Base-by-base conservation (phyloP, 1,140 invertebrate species). In the Ephestia elutella region DNA sequence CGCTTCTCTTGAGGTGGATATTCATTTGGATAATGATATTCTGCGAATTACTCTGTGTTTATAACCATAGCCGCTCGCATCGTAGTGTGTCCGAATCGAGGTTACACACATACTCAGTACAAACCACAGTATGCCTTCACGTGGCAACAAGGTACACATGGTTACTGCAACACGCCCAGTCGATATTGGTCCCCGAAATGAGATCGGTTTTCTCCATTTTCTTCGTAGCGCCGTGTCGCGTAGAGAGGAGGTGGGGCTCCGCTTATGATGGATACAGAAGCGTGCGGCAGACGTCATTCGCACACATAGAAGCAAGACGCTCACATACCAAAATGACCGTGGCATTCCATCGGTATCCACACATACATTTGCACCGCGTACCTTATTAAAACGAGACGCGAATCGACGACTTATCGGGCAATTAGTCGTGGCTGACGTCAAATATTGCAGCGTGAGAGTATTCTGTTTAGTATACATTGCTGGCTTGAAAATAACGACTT, bases 381-480 rank as follows among this genome's bases (percentile, higher is more conserved):
- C 85, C 85, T 86, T 87, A 87, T 87, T 87, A 87, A 87, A 87
- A 85, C 83, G 83, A 86, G 83, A 87, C 78, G 78, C 79, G 83
- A 86, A 87, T 87, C 80, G 85, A 83, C 85, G 80, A 86, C 80
- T 87, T 87, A 87, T 87, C 85, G 82, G 82, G 80, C 85, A 86
- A 87, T 87, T 87, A 86, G 82, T 85, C 77, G 81, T 76, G 75
- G 77, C 69, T 69, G 75, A 75, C 79, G 77, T 81, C 82, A 79
- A 78, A 80, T 76, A 71, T 71, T 79, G 68, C 70, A 63, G 66
- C 73, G 82, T 64, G 56, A 57, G 56, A 60, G 62, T 75, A 68
- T 78, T 63, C 65, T 78, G 71, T 82, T 73, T 67, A 61, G 56
- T 63, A 71, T 86, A 82, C 85, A 86, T 78, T 81, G 82, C 73